Base-by-base conservation (phyloP, 2,888 invertebrate genomes). In the Eupithecia subfuscata region DNA sequence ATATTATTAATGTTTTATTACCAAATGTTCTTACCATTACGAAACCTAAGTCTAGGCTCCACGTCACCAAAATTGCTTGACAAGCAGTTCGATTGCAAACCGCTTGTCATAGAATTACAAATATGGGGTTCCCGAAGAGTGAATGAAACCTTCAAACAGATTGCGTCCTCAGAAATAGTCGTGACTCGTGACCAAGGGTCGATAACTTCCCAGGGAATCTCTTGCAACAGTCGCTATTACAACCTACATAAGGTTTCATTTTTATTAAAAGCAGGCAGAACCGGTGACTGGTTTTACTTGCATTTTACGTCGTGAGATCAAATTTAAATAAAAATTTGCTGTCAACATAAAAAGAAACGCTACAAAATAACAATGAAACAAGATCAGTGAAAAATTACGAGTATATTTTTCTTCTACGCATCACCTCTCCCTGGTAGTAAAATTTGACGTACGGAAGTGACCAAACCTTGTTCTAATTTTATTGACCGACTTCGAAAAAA, bases 121-220 rank as follows among this genome's bases (percentile, higher is more conserved):
- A 9, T 64, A 18, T 18, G 1, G 18, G 64, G 64, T 64, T 64
- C 34, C 14, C 64, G 34, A 64, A 1, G 34, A 64, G 63, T 16
- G 30, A 34, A 30, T 34, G 8, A 40, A 67, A 22, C 71, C 70
- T 37, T 71, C 37, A 69, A 74, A 52, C 9, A 30, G 72, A 70
- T 75, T 77, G 68, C 73, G 69, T 75, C 43, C 72, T 25, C 73
- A 73, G 68, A 71, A 64, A 69, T 68, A 75, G 67, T 77, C 77
- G 77, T 75, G 75, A 73, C 70, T 77, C 73, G 94, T 94, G 94
- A 94, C 92, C 91, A 83, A 76, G 74, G 56, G 73, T 71, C 76
- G 80, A 79, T 83, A 79, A 78, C 78, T 82, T 81, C 80, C 80
- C 78, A 79, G 80, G 81, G 81, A 65, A 45, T 75, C 63, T 71